Evolutionary conservation across 2,797 vertebrate genomes (phyloP), one percentile per base, ranked within the genome.

Genomic region (Cyclopterus lumpus): DNA sequence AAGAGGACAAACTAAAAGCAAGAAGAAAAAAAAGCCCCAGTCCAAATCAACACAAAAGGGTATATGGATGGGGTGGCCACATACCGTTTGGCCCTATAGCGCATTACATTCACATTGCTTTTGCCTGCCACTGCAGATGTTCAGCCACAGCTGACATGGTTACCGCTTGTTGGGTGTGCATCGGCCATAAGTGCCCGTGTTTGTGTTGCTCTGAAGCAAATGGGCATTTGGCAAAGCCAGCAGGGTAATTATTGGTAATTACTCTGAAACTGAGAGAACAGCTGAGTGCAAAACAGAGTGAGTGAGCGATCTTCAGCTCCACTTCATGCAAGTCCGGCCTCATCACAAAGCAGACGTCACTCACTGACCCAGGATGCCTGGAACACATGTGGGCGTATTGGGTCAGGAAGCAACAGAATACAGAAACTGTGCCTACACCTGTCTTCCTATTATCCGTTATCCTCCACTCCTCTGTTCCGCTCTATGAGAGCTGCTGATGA

Each of bases 191-290:
- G 85, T 80, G 75, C 79, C 40, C 80, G 63, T 71, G 55, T 84
- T 66, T 80, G 76, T 66, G 38, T 81, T 83, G 58, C 81, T 86
- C 72, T 75, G 85, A 81, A 90, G 88, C 90, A 88, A 93, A 88
- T 69, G 86, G 85, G 66, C 85, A 83, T 86, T 92, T 89, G 91
- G 87, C 92, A 85, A 86, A 88, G 86, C 75, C 86, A 73, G 83
- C 67, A 80, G 84, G 80, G 82, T 91, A 92, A 94, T 93, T 92
- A 91, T 76, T 81, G 88, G 89, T 93, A 94, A 94, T 93, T 91
- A 90, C 87, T 86, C 80, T 80, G 87, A 91, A 89, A 91, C 58
- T 38, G 88, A 89, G 86, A 92, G 79, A 28, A 73, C 81, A 82
- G 81, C 84, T 86, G 83, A 87, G 86, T 84, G 86, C 83, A 73